Conservation (phyloP, 2,113 vertebrate species). For the Carassius gibelio region DNA sequence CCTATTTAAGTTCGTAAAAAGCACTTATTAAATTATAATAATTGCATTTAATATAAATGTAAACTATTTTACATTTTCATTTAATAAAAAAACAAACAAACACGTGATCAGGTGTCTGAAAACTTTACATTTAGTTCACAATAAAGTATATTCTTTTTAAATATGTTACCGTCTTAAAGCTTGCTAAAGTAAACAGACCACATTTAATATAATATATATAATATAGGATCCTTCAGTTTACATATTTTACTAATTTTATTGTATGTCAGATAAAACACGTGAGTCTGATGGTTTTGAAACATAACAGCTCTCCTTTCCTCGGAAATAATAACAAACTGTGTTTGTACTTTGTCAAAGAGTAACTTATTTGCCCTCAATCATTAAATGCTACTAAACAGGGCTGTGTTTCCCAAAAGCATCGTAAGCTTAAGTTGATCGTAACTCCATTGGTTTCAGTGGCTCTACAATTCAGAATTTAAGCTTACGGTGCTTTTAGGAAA, state of each 20-base stretch:
- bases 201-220: neutral
- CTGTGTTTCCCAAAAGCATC: too few species aligned
- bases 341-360: neutral
- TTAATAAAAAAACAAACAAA: neutral
- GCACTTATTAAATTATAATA: neutral
- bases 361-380: neutral
- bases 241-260: neutral
- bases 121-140: neutral
- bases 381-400: neutral
- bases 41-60: neutral
- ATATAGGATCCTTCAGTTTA: neutral
- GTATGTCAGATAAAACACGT: neutral
- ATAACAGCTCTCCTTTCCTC: neutral
- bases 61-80: neutral
- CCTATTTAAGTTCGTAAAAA: too few species aligned
- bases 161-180: neutral
- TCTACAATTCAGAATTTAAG: too few species aligned
- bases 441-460: too few species aligned
- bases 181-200: neutral
- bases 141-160: neutral
- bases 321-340: neutral
- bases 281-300: neutral
- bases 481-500: too few species aligned
- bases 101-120: neutral
- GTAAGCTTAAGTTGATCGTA: too few species aligned